A percentile compares a stretch with the other conserved stretches of the same genome.
Conservation (phyloP, 2,797 vertebrate species). For the Peromyscus nudipes region DNA sequence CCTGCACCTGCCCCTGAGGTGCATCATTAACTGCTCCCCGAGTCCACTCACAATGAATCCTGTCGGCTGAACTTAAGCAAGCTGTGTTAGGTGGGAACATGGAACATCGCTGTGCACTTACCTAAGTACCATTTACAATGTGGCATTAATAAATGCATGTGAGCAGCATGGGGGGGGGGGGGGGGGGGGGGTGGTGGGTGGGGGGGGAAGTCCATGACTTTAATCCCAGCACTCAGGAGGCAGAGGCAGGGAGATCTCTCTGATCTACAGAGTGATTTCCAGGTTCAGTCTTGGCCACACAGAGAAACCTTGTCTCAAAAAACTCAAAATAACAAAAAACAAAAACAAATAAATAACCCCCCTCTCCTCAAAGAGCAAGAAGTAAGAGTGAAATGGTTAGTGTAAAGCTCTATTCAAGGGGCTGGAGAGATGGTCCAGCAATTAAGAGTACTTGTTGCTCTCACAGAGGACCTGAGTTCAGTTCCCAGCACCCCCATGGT, state of each 20-base stretch:
- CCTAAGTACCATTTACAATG: too few relatives aligned
- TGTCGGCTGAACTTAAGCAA: slow-evolving; percentile 68
- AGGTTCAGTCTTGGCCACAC: too few relatives aligned
- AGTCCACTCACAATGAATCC: neutral
- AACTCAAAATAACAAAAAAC: too few relatives aligned
- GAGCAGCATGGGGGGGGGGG: too few relatives aligned
- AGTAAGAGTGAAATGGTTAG: neutral
- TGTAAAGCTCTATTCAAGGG: neutral
- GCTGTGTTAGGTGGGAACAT: slow-evolving; percentile 13
- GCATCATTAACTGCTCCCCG: slow-evolving; percentile 84
- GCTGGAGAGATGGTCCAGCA: neutral
- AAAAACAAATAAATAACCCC: neutral
- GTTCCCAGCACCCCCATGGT: neutral
- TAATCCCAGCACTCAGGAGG: too few relatives aligned
- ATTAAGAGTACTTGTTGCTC: neutral
- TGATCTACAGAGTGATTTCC: too few relatives aligned
- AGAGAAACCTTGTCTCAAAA: neutral
- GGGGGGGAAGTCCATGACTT: too few relatives aligned
- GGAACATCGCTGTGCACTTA: too few relatives aligned
- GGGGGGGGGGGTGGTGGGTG: too few relatives aligned
- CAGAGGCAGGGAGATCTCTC: too few relatives aligned
- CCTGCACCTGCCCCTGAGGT: slow-evolving; percentile 46
- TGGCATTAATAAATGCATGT: neutral
- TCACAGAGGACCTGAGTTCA: neutral
- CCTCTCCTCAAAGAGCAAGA: neutral